Evolutionary conservation across 1,140 invertebrate species (phyloP), one percentile per base, ranked within the genome.

Genomic region (Geopemphigus sp.): DNA sequence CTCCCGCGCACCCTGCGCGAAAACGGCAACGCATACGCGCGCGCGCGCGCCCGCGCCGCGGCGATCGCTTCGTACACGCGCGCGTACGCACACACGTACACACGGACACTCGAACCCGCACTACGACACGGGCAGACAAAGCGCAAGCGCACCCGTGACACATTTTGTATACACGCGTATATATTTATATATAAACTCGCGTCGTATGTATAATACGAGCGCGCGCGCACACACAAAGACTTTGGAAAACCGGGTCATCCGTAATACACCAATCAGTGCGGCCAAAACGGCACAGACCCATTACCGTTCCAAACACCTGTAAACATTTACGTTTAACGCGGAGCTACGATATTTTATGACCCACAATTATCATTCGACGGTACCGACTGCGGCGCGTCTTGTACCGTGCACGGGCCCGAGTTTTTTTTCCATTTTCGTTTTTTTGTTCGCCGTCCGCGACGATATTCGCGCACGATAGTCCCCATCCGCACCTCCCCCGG

Each of bases 211-310:
- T 17, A 6, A n/a, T 4, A 29, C 59, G 26, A 15, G 15, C 59
- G 24, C 59, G 29, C 59, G 24, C 59, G 24, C 59, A 61, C 26
- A 11, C 59, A 72, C 47, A 32, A 22, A 29, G 50, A 72, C 68
- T 72, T 54, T 57, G 63, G 56, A 57, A 78, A 78, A 78, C 74
- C 74, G 74, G 74, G 74, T 78, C 74, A 78, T 63, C 73, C 54
- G 56, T 76, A 76, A 76, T 76, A 59, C 74, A 63, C 74, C 74
- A 78, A 78, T 78, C 74, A 78, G 74, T 78, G 74, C 74, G 74
- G 74, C 74, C 74, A 78, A 78, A 78, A 63, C 74, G 74, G 32
- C 74, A 22, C 24, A n/a, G 29, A 47, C 56, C 54, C 74, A 78
- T 78, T 61, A 78, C 74, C 74, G 74, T 78, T 78, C 74, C 56